Evolutionary conservation across 2,888 invertebrate genomes (phyloP).

Genomic region (Melolontha melolontha): DNA sequence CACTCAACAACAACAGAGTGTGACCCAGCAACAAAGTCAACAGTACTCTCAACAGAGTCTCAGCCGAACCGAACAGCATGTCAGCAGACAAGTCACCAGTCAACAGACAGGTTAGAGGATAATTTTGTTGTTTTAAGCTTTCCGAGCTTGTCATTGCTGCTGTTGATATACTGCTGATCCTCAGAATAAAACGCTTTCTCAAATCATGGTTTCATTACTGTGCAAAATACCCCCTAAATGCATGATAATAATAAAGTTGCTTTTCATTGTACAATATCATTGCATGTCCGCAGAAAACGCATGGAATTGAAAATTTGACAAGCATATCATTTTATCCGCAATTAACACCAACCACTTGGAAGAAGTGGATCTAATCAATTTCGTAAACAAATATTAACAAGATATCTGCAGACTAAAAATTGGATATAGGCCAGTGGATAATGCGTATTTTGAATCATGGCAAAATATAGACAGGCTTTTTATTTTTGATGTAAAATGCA

Average conservation of each 20-base stretch:
- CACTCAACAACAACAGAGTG: conserved; percentile 64
- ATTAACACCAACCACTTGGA: conserved; percentile 16
- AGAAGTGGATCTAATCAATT: conserved; percentile 5
- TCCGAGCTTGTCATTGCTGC: conserved; percentile 33
- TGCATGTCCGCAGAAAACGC: conserved; percentile 31
- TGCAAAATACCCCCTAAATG: conserved; percentile 3
- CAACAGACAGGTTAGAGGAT: conserved; percentile 74
- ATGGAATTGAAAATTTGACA: conserved; percentile 18
- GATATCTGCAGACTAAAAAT: conserved; percentile 18
- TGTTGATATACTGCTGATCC: conserved; percentile 25
- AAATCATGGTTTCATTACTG: conserved; percentile 7
- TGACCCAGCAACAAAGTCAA: conserved; percentile 67
- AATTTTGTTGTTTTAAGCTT: conserved; percentile 30
- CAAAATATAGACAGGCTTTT: no score
- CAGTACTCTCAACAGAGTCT: conserved; percentile 69
- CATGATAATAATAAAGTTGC: conserved; percentile 26
- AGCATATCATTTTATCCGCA: conserved; percentile 6
- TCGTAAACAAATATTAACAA: conserved; percentile 11
- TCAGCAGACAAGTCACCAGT: conserved; percentile 80
- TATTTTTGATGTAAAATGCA: no score
- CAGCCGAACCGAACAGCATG: conserved; percentile 81
- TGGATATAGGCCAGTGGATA: conserved; percentile 16
- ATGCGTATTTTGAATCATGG: conserved; percentile 25
- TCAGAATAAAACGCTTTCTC: conserved; percentile 13
- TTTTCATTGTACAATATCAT: conserved; percentile 36